Percentiles rank a stretch among this genome's conserved stretches.
These are phyloP conservation scores for Todiramphus chloris DNA, from an alignment of 2,113 vertebrate genomes.

Conservation along the genomic window DNA sequence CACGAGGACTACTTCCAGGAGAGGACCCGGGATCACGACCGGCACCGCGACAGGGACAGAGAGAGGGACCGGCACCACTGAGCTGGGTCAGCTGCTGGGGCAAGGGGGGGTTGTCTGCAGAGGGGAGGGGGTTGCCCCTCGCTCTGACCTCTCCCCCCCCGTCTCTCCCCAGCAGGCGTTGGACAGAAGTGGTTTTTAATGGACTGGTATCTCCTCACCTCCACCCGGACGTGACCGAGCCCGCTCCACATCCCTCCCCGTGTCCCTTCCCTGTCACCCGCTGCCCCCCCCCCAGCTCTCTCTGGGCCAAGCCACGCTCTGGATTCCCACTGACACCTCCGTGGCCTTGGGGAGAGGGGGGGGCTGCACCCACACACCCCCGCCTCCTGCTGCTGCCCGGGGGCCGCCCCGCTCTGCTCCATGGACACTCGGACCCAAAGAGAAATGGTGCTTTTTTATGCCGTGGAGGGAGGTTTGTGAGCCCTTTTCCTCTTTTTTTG, in stretches of 20 bases:
- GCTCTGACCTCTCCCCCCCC: background rate
- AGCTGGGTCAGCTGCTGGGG: constrained; percentile 59
- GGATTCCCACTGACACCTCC: constrained; percentile 40
- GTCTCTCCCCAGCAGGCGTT: constrained; percentile 57
- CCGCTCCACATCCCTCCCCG: constrained; percentile 43
- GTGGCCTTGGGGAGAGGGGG: constrained; percentile 44
- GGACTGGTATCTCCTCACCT: constrained; percentile 81
- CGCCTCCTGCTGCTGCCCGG: constrained; percentile 37
- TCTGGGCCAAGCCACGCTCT: background rate
- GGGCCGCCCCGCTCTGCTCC: constrained; percentile 18
- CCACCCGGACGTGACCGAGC: constrained; percentile 75
- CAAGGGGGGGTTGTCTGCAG: background rate
- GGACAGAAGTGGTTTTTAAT: constrained; percentile 75
- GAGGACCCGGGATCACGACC: constrained; percentile 79
- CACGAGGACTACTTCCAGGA: constrained; percentile 85
- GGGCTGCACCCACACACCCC: too few species aligned
- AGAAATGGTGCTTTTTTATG: constrained; percentile 74
- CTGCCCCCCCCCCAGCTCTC: background rate
- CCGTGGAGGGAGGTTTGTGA: constrained; percentile 56
- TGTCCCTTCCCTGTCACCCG: background rate
- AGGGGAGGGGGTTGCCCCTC: background rate
- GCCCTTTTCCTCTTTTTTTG: constrained; percentile 27
- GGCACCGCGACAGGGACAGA: constrained; percentile 79
- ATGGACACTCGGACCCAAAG: constrained; percentile 64
- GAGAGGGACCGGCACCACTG: constrained; percentile 84